phyloP scores from a whole-genome alignment of 2,888 invertebrate species.

The Synergus gifuensis region DNA sequence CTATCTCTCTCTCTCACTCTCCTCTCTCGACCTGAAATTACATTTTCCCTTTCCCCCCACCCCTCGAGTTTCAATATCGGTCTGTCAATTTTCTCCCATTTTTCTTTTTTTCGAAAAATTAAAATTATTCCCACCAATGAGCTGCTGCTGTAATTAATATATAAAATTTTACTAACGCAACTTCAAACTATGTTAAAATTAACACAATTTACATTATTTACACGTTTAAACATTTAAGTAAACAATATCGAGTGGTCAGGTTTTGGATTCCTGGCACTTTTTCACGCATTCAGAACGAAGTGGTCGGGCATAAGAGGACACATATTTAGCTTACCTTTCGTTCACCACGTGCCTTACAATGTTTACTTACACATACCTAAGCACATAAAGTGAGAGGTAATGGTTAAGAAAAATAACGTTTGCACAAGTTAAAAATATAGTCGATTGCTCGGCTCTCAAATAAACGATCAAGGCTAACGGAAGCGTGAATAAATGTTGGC shows the following conservation, averaged over 20 bases:
- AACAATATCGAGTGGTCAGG: conserved; percentile 32
- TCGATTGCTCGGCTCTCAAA: conserved; percentile 1
- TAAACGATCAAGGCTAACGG: conserved; percentile 54
- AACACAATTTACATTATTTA: conserved; percentile 26
- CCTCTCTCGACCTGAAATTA: conserved; percentile 77
- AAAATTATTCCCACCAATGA: no score
- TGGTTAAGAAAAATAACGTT: conserved; percentile 67
- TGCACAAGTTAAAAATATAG: conserved; percentile 60
- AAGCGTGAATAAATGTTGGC: neutral
- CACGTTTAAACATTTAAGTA: conserved; percentile 36
- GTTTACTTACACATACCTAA: conserved; percentile 71
- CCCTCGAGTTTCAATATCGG: conserved; percentile 56
- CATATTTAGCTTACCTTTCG: conserved; percentile 71
- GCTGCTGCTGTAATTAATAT: neutral
- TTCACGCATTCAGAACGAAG: conserved; percentile 31
- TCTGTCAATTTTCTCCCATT: conserved; percentile 52
- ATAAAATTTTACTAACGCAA: neutral
- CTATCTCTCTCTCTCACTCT: conserved; percentile 51
- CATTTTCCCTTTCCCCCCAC: conserved; percentile 58
- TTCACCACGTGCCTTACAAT: conserved; percentile 69
- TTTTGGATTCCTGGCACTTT: conserved; percentile 37
- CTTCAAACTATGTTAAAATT: neutral
- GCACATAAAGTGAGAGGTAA: conserved; percentile 66
- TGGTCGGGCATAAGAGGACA: conserved; percentile 53
- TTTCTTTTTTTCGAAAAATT: conserved; percentile 19